Conservation (phyloP, 2,113 vertebrate species). For the Pituophis catenifer region DNA sequence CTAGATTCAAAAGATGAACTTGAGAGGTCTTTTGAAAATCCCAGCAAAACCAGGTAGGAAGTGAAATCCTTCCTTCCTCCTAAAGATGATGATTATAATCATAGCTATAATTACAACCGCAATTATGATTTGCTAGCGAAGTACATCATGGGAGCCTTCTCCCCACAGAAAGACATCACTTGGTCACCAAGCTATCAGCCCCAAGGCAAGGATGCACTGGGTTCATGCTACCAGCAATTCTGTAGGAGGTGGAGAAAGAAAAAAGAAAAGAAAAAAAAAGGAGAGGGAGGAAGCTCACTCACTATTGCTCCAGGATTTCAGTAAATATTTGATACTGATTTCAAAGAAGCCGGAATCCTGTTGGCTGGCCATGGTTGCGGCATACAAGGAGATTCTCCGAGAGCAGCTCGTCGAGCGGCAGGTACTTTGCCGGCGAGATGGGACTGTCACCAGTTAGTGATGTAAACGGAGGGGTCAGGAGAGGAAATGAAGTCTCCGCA, state of each 20-base stretch:
- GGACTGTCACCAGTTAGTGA: constrained; percentile 81
- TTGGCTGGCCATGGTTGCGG: constrained; percentile 92
- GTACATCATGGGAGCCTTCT: constrained; percentile 32
- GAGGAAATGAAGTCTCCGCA: constrained; percentile 75
- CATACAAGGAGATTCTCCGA: constrained; percentile 71
- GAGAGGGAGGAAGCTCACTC: constrained; percentile 61
- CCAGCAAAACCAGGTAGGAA: constrained; percentile 42
- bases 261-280: too few species aligned
- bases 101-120: constrained; percentile 63
- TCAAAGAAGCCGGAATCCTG: constrained; percentile 99
- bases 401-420: constrained; percentile 70
- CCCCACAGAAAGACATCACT: background rate
- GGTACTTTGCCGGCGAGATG: constrained; percentile 76
- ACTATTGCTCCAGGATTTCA: constrained; percentile 98
- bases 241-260: constrained; percentile 35
- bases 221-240: background rate
- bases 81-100: constrained; percentile 49
- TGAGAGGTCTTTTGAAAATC: constrained; percentile 59
- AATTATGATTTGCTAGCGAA: constrained; percentile 56
- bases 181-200: background rate
- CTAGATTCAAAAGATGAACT: constrained; percentile 32
- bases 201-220: background rate
- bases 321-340: constrained; percentile 98
- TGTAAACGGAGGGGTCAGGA: constrained; percentile 74
- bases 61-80: constrained; percentile 71